Base-by-base conservation (phyloP, 2,113 vertebrate genomes). In the Dasyornis broadbenti region DNA sequence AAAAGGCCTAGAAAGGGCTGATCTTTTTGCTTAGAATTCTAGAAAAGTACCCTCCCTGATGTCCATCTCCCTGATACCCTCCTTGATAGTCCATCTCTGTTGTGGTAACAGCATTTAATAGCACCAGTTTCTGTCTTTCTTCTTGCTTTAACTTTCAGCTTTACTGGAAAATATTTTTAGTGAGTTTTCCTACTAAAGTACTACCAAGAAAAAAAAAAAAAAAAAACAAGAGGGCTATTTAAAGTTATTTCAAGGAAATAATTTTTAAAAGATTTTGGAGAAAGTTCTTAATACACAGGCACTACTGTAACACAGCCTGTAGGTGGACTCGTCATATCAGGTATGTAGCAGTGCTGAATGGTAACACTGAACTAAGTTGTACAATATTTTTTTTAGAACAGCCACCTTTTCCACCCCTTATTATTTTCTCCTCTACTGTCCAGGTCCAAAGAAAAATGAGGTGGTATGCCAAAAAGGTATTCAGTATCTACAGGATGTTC, bases 401-500 rank as follows among this genome's bases (percentile, higher is more conserved):
- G 18, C 52, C 60, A 86, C 86, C 56, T 95, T 86, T 79, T 28
- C 1, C 73, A n/a, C 39, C 35, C n/a, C 60, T 39, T 96, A 57
- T 85, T 95, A 79, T 96, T 94, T 95, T 95, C 83, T 96, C 52
- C 61, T 92, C 69, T 82, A 94, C 89, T 94, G 83, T 95, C 91
- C 86, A 85, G 44, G 53, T 89, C 91, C 61, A 85, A 97, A 96
- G 94, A 96, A 96, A 97, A 97, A 97, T n/a, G 95, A 97, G 96
- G 96, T 96, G 94, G 92, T 89, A 57, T 94, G 95, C 93, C 94
- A 95, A 56, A 95, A 95, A 94, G 70, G 81, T 95, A 96, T 97
- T 97, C 81, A 87, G 93, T 82, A 91, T 96, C 94, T 95, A 94
- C 94, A 96, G 96, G 96, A 96, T 96, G 91, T 95, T 96, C 96